Evolutionary conservation across 2,797 vertebrate genomes (phyloP).

Genomic region (Pristis pectinata): DNA sequence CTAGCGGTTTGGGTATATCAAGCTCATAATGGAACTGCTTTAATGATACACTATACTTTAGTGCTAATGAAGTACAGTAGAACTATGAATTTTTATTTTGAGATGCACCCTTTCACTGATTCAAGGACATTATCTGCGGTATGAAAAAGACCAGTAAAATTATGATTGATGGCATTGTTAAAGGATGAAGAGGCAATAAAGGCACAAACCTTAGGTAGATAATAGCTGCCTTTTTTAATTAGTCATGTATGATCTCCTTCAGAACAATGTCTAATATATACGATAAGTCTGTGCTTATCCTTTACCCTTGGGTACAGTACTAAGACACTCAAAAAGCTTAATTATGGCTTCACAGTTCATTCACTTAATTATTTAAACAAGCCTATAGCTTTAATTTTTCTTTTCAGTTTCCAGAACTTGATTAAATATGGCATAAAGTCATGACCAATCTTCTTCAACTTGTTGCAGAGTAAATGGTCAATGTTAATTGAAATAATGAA

Average conservation of each 20-base stretch:
- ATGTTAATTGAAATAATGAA: conserved; percentile 23
- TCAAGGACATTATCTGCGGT: conserved; percentile 7
- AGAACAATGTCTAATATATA: conserved; percentile 31
- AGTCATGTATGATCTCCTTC: conserved; percentile 32
- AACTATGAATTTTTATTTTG: conserved; percentile 35
- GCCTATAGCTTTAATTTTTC: conserved; percentile 22
- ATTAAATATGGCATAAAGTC: conserved; percentile 31
- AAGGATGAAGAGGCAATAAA: conserved; percentile 31
- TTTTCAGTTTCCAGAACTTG: conserved; percentile 26
- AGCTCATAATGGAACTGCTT: conserved; percentile 8
- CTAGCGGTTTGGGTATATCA: conserved; percentile 27
- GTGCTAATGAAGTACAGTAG: conserved; percentile 3
- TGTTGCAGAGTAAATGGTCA: conserved; percentile 7
- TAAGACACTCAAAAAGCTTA: conserved; percentile 24
- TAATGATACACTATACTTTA: conserved; percentile 10
- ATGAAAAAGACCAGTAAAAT: conserved; percentile 33
- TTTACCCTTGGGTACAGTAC: background rate
- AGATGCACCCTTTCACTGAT: conserved; percentile 16
- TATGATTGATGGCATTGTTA: conserved; percentile 34
- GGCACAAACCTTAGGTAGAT: conserved; percentile 14
- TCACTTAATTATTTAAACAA: conserved; percentile 30
- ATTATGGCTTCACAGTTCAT: conserved; percentile 1
- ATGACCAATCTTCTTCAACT: background rate
- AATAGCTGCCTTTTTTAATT: conserved; percentile 37
- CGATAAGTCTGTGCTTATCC: background rate